These are phyloP conservation scores for Vidua chalybeata DNA, from an alignment of 2,113 vertebrate species.

Conservation along the genomic window DNA sequence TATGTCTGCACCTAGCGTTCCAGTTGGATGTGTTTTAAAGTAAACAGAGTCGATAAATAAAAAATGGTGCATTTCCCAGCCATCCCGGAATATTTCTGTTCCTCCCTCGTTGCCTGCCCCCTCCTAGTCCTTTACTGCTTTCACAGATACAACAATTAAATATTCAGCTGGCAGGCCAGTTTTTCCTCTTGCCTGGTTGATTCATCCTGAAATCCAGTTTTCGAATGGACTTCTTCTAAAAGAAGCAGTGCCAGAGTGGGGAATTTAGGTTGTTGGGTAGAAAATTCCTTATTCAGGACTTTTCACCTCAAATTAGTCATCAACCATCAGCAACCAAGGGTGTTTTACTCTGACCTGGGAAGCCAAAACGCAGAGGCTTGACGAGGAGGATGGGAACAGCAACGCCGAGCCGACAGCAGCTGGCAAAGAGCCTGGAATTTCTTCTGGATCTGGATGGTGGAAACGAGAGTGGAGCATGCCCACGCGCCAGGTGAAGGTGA, in stretches of 20 bases:
- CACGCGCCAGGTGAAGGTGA: background rate
- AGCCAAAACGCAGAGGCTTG: background rate
- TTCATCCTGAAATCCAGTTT: background rate
- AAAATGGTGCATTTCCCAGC: background rate
- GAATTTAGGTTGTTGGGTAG: background rate
- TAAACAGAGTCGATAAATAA: slow-evolving; percentile 51
- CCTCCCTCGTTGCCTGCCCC: background rate
- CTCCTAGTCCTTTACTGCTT: background rate
- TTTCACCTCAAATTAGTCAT: slow-evolving; percentile 25
- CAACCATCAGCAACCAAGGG: background rate
- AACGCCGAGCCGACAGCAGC: background rate
- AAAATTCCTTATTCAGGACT: slow-evolving; percentile 15
- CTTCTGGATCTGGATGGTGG: background rate
- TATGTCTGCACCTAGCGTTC: slow-evolving; percentile 23
- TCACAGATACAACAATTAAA: background rate
- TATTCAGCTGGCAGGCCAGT: background rate
- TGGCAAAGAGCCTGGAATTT: fast-evolving
- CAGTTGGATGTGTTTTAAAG: slow-evolving; percentile 60
- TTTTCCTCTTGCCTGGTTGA: background rate
- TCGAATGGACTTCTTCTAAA: background rate
- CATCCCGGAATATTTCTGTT: background rate
- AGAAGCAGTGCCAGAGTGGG: background rate
- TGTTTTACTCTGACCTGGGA: background rate
- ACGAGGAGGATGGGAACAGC: background rate
- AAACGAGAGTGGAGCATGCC: background rate